phyloP scores from a whole-genome alignment of 2,113 vertebrate species.

The Burhinus oedicnemus region DNA sequence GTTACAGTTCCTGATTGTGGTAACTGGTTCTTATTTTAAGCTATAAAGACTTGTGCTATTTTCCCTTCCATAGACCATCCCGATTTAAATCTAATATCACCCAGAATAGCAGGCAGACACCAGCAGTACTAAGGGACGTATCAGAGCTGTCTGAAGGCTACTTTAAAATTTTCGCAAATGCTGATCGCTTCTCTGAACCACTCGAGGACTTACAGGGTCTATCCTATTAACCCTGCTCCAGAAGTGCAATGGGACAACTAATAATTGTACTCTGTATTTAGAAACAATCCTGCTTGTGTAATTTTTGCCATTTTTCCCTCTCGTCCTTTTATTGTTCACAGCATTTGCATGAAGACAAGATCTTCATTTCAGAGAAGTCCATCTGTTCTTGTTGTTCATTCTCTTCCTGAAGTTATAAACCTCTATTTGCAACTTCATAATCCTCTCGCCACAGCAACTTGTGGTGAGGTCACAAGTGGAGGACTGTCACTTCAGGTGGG shows the following conservation, averaged over 20 bases:
- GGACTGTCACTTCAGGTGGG: conserved; percentile 36
- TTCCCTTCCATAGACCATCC: neutral
- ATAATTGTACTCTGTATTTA: neutral
- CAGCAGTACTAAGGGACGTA: neutral
- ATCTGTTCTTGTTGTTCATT: conserved; percentile 14
- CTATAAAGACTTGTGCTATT: neutral
- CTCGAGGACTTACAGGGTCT: neutral
- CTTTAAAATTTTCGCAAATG: neutral
- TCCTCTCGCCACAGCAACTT: conserved; percentile 10
- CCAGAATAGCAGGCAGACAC: neutral
- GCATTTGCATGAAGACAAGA: neutral
- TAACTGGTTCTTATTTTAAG: neutral
- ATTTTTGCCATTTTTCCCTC: neutral
- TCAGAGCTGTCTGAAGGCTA: neutral
- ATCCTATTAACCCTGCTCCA: neutral
- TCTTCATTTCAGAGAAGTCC: conserved; percentile 4
- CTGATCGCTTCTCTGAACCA: neutral
- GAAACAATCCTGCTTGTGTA: neutral
- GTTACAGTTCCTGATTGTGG: neutral
- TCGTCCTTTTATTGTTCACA: neutral
- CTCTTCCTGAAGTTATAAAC: conserved; percentile 32
- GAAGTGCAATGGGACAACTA: accelerated
- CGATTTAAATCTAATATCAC: neutral
- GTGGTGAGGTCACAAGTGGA: conserved; percentile 28
- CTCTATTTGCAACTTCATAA: conserved; percentile 22